Base-by-base conservation (phyloP, 2,888 invertebrate species). In the Aspidiotus rigidus region DNA sequence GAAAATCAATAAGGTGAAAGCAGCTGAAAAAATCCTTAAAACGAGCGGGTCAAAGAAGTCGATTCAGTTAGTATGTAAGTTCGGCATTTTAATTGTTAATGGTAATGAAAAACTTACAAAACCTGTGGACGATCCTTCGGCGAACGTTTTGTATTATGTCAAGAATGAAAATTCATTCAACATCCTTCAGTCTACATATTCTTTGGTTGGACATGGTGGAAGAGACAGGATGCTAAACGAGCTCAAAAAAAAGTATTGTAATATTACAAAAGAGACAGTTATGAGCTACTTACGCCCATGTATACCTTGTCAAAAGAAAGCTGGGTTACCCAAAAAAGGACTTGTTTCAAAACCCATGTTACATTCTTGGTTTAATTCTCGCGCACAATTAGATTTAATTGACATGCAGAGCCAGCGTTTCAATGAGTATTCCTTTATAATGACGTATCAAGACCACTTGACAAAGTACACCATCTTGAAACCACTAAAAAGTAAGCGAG, bases 401-500 rank as follows among this genome's bases (percentile, higher is more conserved):
- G 54, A 61, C 13, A 28, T 75, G 40, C 75, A 77, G 69, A 74
- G 75, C 44, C 71, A 73, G 62, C 74, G 76, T 17, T 75, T 76
- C 71, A 74, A 74, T 10, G 74, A 77, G 28, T 78, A 73, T 71
- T 77, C 76, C 72, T 77, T 75, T 74, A 67, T 78, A 7, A 61
- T 77, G 40, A 73, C 74, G 53, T 77, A 77, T 69, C 77, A 77
- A 71, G 77, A 77, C 63, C 74, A 76, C 72, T 69, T 69, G 6
- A 77, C 77, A 54, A 78, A 77, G 73, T 77, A 77, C 73, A 17
- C 72, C 11, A 72, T 72, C 71, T 73, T 77, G 28, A 72, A 75
- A 57, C 76, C 76, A 15, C 69, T 77, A 16, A 74, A 63, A 74
- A 75, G 72, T 57, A 75, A 74, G 70, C 63, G 69, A 63, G 75